Evolutionary conservation across 2,888 invertebrate genomes (phyloP).

Genomic region (Pseudoips prasinana): DNA sequence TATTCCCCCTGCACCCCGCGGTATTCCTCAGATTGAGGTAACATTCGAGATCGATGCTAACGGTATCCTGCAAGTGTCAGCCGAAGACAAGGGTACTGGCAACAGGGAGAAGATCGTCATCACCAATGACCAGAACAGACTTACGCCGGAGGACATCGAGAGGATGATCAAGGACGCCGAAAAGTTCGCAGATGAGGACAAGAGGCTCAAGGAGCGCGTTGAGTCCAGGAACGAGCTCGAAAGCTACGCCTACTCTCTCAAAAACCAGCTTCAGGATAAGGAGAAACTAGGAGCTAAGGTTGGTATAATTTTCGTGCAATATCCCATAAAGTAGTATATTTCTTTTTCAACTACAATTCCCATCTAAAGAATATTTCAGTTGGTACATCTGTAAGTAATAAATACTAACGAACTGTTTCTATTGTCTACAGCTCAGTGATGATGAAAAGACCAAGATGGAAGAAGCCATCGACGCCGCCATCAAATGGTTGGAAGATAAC

Average conservation of each 20-base stretch:
- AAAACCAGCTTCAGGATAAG: constrained; percentile 98
- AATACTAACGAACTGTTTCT: constrained; percentile 4
- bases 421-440: constrained; percentile 80
- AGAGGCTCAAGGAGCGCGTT: constrained; percentile 96
- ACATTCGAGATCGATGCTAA: constrained; percentile 97
- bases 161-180: constrained; percentile 99
- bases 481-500: constrained; percentile 99
- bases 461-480: constrained; percentile 96
- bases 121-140: constrained; percentile 98
- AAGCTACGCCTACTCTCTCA: constrained; percentile 97
- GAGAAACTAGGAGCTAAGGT: constrained; percentile 96
- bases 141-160: constrained; percentile 99
- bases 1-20: constrained; percentile 96
- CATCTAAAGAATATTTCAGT: no score
- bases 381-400: no score
- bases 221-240: constrained; percentile 98
- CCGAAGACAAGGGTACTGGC: constrained; percentile 99
- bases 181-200: constrained; percentile 99
- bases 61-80: constrained; percentile 97
- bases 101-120: constrained; percentile 99
- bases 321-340: not conserved
- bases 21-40: constrained; percentile 97
- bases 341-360: not conserved
- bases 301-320: constrained; percentile 14
- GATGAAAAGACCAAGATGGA: constrained; percentile 98